These are phyloP conservation scores for Sciurus carolinensis DNA, from an alignment of 2,797 vertebrate genomes.

Conservation along the genomic window DNA sequence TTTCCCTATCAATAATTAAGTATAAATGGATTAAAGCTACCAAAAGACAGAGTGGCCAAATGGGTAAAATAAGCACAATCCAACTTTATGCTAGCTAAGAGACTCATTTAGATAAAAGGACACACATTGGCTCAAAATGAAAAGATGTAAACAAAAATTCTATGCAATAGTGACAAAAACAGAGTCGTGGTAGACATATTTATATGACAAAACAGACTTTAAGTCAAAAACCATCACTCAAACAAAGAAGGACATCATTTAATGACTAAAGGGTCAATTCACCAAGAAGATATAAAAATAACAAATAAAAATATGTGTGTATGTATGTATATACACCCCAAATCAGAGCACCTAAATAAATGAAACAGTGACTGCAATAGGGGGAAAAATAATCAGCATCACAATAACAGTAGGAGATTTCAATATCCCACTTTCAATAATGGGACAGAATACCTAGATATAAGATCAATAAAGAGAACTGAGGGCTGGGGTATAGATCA, in stretches of 20 bases:
- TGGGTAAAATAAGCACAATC: constrained; percentile 27
- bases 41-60: constrained; percentile 28
- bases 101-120: constrained; percentile 38
- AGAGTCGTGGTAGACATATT: not conserved
- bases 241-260: constrained; percentile 11
- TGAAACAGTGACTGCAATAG: not conserved
- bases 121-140: constrained; percentile 9
- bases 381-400: not conserved
- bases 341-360: not conserved
- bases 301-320: not conserved
- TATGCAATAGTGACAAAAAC: constrained; percentile 16
- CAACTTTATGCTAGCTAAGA: not conserved
- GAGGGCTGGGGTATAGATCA: not conserved
- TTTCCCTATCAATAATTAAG: constrained; percentile 22
- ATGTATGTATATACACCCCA: not conserved
- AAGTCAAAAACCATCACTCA: constrained; percentile 22
- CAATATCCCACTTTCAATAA: constrained; percentile 33
- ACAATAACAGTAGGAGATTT: constrained; percentile 15
- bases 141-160: constrained; percentile 31
- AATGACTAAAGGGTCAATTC: constrained; percentile 26
- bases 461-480: not conserved
- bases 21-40: constrained; percentile 51
- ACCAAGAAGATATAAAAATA: not conserved
- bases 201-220: constrained; percentile 28
- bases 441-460: not conserved